Base-by-base conservation (phyloP, 2,888 invertebrate genomes). In the Hydriomena furcata region DNA sequence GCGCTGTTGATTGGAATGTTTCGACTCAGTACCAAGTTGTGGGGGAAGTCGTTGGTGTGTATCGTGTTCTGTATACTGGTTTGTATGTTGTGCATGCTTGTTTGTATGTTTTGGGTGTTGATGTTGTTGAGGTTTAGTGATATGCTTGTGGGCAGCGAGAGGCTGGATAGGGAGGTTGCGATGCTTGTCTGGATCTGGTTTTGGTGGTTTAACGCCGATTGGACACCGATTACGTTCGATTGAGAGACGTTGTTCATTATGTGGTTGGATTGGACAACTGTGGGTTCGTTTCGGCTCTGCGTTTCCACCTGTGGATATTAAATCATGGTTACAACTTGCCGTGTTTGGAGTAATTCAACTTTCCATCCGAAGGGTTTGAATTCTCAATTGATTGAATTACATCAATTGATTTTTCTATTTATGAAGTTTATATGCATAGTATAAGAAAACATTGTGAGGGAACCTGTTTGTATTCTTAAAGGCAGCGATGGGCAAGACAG, bases 1-100 rank as follows among this genome's bases (percentile, higher is more conserved):
- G 92, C 92, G 58, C 86, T 84, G 0, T 82, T 69, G 0, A 75
- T 60, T 0, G 81, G 75, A 43, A 79, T 67, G 34, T 63, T 70
- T 38, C 84, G 58, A 6, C 85, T 86, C 0, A 89, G 66, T 0
- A 89, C 83, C 3, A 90, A 51, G 34, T 89, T 88, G 62, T 88
- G 90, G 0, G 88, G 83, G 1, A 78, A 60, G 4, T 88, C 86
- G 48, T 82, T 85, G 0, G 71, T 67, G 34, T 83, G 68, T 1
- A 85, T 78, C 0, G 69, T 73, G 55, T 82, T 86, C 0, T 80
- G 74, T 30, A 80, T 77, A 45, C 74, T 83, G 0, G 79, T 81
- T 43, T 83, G 84, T 10, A 55, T 54, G 24, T 47, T 68, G 17
- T 74, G 71, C 6, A 63, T 63, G 41, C 72, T 82, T 0, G 77